phyloP scores from a whole-genome alignment of 2,113 vertebrate species.

The Alosa alosa region DNA sequence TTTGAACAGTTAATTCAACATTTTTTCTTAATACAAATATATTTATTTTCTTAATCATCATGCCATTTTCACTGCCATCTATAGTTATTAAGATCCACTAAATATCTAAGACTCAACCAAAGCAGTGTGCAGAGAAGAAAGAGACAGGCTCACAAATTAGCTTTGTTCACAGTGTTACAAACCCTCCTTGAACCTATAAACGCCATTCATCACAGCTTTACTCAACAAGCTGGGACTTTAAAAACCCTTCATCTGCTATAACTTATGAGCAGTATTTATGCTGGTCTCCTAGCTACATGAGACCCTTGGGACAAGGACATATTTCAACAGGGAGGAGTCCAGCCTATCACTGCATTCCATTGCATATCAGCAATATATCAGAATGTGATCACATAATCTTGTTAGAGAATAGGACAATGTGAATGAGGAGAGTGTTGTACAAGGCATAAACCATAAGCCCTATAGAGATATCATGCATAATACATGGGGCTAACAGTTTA shows the following conservation, averaged over 20 bases:
- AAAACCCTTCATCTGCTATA: neutral
- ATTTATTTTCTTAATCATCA: too few relatives aligned
- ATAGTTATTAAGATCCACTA: too few relatives aligned
- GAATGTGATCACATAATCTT: neutral
- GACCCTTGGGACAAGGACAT: neutral
- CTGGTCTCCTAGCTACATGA: neutral
- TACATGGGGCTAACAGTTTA: neutral
- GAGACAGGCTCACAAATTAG: neutral
- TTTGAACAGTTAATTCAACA: too few relatives aligned
- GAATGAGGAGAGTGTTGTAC: neutral
- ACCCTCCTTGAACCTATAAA: neutral
- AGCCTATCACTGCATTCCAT: neutral
- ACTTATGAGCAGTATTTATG: neutral
- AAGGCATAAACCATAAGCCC: neutral
- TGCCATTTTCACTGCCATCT: too few relatives aligned
- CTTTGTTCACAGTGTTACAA: neutral
- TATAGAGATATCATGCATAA: neutral
- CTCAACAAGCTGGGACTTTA: neutral
- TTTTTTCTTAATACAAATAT: too few relatives aligned
- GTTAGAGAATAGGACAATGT: neutral
- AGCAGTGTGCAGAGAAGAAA: too few relatives aligned
- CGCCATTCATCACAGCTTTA: neutral
- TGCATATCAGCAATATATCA: neutral
- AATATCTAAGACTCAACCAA: too few relatives aligned
- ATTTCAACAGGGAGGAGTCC: neutral